A percentile compares a stretch with the other conserved stretches of the same genome.
Evolutionary conservation across 1,140 invertebrate species (phyloP).

Genomic region (Drosophila setifemur): DNA sequence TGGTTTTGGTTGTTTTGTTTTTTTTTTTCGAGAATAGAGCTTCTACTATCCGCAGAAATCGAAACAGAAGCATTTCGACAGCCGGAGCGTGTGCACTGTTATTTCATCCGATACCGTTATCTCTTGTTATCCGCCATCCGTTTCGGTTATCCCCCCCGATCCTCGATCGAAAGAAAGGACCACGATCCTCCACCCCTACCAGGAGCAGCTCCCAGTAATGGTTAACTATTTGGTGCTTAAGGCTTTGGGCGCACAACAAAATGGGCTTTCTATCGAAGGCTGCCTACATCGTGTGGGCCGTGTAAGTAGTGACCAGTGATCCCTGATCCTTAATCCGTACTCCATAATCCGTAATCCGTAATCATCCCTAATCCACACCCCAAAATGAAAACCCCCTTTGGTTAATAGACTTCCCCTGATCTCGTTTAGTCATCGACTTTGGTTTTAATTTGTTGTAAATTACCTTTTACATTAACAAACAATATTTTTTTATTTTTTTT

Average conservation of each 20-base stretch:
- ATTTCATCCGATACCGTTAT: too few species aligned
- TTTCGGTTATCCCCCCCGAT: not conserved
- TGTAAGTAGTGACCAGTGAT: constrained; percentile 85
- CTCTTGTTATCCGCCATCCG: too few species aligned
- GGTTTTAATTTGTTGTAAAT: not conserved
- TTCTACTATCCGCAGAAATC: constrained; percentile 17
- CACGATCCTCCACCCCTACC: not conserved
- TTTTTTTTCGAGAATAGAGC: constrained; percentile 9
- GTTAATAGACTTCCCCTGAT: not conserved
- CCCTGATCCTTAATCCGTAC: too few species aligned
- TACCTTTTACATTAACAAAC: too few species aligned
- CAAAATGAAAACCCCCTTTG: not conserved
- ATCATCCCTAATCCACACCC: too few species aligned
- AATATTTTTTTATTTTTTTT: not conserved
- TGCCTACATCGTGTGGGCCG: constrained; percentile 88
- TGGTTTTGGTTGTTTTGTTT: too few species aligned
- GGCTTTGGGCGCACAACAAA: constrained; percentile 34
- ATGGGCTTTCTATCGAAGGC: constrained; percentile 89
- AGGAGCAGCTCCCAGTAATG: constrained; percentile 44
- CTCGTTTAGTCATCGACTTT: not conserved
- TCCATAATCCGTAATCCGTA: not conserved
- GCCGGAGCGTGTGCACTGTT: constrained; percentile 30
- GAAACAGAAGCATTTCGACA: constrained; percentile 62
- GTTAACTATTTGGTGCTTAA: constrained; percentile 43
- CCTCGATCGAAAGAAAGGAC: not conserved